phyloP scores from a whole-genome alignment of 2,113 vertebrate species.

The Rhegmatorhina hoffmannsi region DNA sequence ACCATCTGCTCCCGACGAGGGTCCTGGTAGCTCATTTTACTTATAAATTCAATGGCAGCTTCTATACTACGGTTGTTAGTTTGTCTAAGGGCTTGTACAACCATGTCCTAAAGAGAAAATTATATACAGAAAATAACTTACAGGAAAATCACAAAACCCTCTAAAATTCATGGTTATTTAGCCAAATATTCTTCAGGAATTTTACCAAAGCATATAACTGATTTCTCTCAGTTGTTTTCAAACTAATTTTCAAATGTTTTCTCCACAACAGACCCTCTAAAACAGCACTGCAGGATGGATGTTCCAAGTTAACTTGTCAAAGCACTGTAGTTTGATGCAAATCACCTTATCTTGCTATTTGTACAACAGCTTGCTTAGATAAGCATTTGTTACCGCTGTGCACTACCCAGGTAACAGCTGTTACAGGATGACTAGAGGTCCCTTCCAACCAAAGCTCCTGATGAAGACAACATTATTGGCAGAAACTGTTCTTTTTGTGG shows the following conservation, averaged over 20 bases:
- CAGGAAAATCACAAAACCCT: not conserved
- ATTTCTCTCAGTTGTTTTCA: not conserved
- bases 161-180: not conserved
- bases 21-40: constrained; percentile 94
- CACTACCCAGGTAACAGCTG: not conserved
- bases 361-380: not conserved
- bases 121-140: not conserved
- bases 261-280: not conserved
- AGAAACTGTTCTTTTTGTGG: not conserved
- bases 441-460: not conserved
- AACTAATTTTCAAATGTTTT: not conserved
- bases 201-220: not conserved
- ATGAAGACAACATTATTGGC: not conserved
- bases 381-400: not conserved
- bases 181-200: not conserved
- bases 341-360: not conserved
- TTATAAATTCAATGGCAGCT: constrained; percentile 89
- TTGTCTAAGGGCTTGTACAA: constrained; percentile 84
- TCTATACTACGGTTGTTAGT: constrained; percentile 88
- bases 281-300: not conserved
- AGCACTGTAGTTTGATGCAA: not conserved
- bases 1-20: constrained; percentile 88
- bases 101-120: constrained; percentile 83
- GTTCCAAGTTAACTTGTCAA: not conserved
- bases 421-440: not conserved